Conservation (phyloP, 2,888 invertebrate genomes). For the Linnaemya tessellans region DNA sequence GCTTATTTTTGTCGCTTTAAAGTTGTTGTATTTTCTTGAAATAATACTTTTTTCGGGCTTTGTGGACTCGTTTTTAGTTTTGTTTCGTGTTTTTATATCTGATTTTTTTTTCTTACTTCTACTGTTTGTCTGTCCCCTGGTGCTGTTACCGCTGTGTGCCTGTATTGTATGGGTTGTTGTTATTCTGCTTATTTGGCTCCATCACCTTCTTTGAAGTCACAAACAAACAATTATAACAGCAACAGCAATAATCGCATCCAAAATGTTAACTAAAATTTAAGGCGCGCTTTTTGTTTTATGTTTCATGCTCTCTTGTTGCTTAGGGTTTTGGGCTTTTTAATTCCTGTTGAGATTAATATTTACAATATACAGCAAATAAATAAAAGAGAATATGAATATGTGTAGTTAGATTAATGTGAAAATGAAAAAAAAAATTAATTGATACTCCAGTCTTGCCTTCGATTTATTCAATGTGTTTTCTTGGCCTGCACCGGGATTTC, state of each 20-base stretch:
- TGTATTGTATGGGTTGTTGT: slow-evolving; percentile 21
- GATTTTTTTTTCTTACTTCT: not conserved
- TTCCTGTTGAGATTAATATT: slow-evolving; percentile 27
- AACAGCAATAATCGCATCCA: not conserved
- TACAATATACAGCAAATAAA: not conserved
- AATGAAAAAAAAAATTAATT: slow-evolving; percentile 16
- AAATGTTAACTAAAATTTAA: slow-evolving; percentile 54
- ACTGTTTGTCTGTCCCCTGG: slow-evolving; percentile 3
- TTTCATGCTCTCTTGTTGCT: slow-evolving; percentile 40
- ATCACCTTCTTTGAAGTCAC: slow-evolving; percentile 70
- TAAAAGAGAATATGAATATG: not conserved
- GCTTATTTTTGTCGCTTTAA: slow-evolving; percentile 33
- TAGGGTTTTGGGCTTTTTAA: slow-evolving; percentile 22
- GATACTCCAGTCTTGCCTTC: slow-evolving; percentile 7
- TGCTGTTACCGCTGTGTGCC: slow-evolving; percentile 22
- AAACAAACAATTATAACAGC: slow-evolving; percentile 25
- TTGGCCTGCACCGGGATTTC: slow-evolving; percentile 16
- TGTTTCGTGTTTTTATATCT: not conserved
- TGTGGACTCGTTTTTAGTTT: slow-evolving; percentile 49
- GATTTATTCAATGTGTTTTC: not conserved
- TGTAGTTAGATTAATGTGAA: not conserved
- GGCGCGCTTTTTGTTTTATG: slow-evolving; percentile 58
- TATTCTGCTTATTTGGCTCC: slow-evolving; percentile 60
- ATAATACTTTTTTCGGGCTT: slow-evolving; percentile 39
- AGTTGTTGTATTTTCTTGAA: slow-evolving; percentile 40